Conservation (phyloP, 2,113 vertebrate species). For the Pachypanchax playfairii region DNA sequence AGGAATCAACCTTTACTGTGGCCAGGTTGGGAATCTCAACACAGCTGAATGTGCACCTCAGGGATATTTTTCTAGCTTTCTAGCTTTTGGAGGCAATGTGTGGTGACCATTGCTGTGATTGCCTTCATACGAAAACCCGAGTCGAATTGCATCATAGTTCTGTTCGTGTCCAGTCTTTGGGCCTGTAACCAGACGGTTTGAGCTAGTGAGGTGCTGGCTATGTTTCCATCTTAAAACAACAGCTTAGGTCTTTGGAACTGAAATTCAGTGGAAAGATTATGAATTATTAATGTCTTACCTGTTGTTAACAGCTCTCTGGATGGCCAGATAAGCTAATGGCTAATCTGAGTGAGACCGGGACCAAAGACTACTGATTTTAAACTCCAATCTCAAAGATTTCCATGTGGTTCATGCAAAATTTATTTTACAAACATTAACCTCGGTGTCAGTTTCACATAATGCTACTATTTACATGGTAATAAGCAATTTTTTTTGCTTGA, state of each 20-base stretch:
- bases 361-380: neutral
- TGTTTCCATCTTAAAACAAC: neutral
- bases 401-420: neutral
- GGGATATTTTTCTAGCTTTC: slow-evolving; percentile 78
- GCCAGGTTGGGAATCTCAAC: slow-evolving; percentile 73
- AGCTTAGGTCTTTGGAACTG: neutral
- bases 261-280: neutral
- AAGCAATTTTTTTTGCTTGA: too few relatives aligned
- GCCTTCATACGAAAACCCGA: slow-evolving; percentile 62
- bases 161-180: slow-evolving; percentile 39
- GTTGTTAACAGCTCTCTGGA: neutral
- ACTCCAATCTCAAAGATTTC: neutral
- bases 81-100: slow-evolving; percentile 79
- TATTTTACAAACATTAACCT: too few relatives aligned
- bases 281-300: neutral
- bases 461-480: neutral
- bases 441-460: neutral
- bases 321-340: neutral
- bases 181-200: slow-evolving; percentile 25
- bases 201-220: slow-evolving; percentile 36
- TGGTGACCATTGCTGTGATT: slow-evolving; percentile 78
- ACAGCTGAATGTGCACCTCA: slow-evolving; percentile 82
- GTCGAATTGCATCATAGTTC: slow-evolving; percentile 57
- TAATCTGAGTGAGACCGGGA: too few relatives aligned
- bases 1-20: slow-evolving; percentile 62